Evolutionary conservation across 1,140 invertebrate genomes (phyloP).

Genomic region (Zaprionus nigranus): DNA sequence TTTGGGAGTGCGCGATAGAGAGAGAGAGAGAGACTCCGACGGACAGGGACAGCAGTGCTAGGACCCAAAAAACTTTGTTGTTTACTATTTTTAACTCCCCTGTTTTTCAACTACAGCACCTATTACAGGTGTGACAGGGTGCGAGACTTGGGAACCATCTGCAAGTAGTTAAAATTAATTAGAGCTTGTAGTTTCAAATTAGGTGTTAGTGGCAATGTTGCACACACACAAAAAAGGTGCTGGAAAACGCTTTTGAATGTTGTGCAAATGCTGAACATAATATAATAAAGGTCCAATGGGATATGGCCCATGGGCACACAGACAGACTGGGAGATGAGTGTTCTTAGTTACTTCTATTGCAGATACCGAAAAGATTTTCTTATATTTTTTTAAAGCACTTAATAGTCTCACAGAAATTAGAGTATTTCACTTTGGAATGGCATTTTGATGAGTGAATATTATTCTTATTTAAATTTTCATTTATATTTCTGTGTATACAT

Average conservation of each 20-base stretch:
- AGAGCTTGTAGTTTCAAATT: slow-evolving; percentile 17
- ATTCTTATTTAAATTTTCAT: too few relatives aligned
- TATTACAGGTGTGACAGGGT: slow-evolving; percentile 13
- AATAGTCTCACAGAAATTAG: too few relatives aligned
- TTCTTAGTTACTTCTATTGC: neutral
- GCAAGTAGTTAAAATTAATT: slow-evolving; percentile 47
- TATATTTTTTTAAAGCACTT: too few relatives aligned
- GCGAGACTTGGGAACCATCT: slow-evolving; percentile 4
- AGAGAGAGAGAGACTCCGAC: neutral
- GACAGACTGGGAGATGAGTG: neutral
- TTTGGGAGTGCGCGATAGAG: neutral
- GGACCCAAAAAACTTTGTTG: slow-evolving; percentile 2
- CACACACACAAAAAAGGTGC: neutral
- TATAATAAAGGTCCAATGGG: neutral
- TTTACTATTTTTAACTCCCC: slow-evolving; percentile 1
- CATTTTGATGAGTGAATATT: too few relatives aligned
- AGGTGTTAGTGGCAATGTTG: slow-evolving; percentile 13
- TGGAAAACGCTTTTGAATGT: slow-evolving; percentile 5
- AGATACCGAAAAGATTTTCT: neutral
- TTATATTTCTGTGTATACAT: too few relatives aligned
- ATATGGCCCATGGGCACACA: neutral
- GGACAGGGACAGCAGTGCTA: neutral
- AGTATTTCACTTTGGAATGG: too few relatives aligned
- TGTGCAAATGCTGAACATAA: slow-evolving; percentile 2
- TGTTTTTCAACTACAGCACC: neutral